Conservation (phyloP, 2,113 vertebrate genomes). For the Chamaetylas fuelleborni region DNA sequence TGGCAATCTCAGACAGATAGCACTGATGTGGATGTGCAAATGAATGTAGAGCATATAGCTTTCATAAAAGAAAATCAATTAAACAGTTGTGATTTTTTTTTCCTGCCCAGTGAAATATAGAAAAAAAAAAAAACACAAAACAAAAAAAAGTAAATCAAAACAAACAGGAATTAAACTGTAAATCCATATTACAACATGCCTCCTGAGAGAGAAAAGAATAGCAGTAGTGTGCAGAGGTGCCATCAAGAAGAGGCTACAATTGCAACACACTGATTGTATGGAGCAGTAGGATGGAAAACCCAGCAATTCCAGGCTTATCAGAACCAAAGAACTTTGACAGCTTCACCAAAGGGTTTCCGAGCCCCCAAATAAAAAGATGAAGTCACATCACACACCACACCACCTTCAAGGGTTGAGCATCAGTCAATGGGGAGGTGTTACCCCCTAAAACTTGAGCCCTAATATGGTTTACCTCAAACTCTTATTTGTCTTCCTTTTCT, state of each 20-base stretch:
- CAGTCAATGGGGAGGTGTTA: background rate
- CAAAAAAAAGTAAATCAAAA: background rate
- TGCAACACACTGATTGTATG: too few species aligned
- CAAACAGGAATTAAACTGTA: background rate
- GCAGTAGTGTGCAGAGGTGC: background rate
- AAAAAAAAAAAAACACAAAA: too few species aligned
- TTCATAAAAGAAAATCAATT: background rate
- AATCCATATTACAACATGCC: background rate
- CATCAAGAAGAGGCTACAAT: background rate
- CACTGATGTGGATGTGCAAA: background rate
- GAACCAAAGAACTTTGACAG: background rate
- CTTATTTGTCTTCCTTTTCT: background rate
- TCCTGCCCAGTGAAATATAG: background rate
- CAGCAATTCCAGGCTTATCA: background rate
- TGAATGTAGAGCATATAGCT: background rate
- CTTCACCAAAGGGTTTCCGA: background rate
- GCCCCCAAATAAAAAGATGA: too few species aligned
- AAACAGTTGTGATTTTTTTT: background rate
- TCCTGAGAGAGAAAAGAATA: background rate
- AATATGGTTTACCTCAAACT: background rate
- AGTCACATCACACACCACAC: background rate
- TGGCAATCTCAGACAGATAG: background rate
- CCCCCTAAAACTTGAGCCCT: background rate
- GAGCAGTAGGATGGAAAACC: background rate
- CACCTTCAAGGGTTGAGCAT: background rate